Evolutionary conservation across 2,888 invertebrate species (phyloP), one percentile per base, ranked within the genome.

Genomic region (Aquatica leii): DNA sequence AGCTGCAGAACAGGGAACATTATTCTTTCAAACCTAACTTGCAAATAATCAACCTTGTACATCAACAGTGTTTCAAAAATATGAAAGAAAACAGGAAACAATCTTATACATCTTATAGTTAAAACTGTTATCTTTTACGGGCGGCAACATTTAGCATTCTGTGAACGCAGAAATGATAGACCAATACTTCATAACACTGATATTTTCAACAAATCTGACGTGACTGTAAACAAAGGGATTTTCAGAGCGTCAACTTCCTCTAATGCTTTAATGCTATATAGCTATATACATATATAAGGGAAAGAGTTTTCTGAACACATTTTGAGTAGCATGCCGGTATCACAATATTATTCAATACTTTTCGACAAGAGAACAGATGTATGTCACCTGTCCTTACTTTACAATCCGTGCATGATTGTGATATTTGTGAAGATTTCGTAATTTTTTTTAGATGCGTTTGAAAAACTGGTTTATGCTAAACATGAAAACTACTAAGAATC

Each of bases 161-260:
- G 49, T 49, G 21, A 8, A 1, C 21, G 6, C 12, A 24, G 12
- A 21, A 12, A 49, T 37, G 37, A 37, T 37, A 12, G 37, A 37
- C 37, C 37, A 3, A 37, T 37, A 37, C 37, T 37, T 37, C n/a
- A 37, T 37, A 4, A 37, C 12, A 37, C n/a, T n/a, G n/a, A n/a
- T n/a, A n/a, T 9, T 4, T 37, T 11, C 37, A 37, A 37, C 37
- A 11, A 37, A 37, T 37, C 37, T 12, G 37, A 37, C 37, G 37
- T 37, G 37, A 4, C 37, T 8, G 17, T 4, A 5, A 48, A 48
- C 21, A 62, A 57, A 49, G 57, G 48, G 4, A 57, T 48, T n/a
- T 59, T 59, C 52, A 52, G 59, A 40, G 34, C 40, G 18, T 20
- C 11, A 24, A 31, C 46, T 14, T 21, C 46, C 15, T 43, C 41